These are phyloP conservation scores for Verasper variegatus DNA, from an alignment of 2,113 vertebrate species.

Conservation along the genomic window DNA sequence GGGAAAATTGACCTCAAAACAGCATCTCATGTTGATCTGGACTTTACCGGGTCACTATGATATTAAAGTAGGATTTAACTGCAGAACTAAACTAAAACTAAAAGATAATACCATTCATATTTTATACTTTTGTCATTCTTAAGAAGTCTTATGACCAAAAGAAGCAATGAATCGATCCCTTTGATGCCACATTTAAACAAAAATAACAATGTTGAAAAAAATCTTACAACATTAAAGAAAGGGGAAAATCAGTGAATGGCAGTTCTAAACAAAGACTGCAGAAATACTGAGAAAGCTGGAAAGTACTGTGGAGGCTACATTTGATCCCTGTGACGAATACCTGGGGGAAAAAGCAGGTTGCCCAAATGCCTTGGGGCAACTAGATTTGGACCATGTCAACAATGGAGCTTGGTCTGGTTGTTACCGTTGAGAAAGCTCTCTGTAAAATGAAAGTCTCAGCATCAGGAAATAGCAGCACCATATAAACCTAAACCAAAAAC, in stretches of 20 bases:
- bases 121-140: no score
- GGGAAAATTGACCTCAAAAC: not conserved
- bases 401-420: not conserved
- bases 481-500: not conserved
- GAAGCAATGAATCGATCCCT: no score
- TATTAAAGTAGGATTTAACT: not conserved
- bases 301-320: not conserved
- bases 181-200: no score
- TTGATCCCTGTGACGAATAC: not conserved
- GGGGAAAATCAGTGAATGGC: not conserved
- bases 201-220: no score
- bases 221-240: no score
- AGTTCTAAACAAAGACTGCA: not conserved
- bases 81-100: not conserved
- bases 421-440: slow-evolving; percentile 1
- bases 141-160: no score
- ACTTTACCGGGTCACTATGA: no score
- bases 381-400: slow-evolving; percentile 13
- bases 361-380: not conserved
- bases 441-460: not conserved
- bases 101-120: not conserved
- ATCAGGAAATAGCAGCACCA: not conserved
- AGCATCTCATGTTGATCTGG: not conserved
- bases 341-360: slow-evolving; percentile 13
- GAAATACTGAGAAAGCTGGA: slow-evolving; percentile 1